Evolutionary conservation across 2,888 invertebrate species (phyloP), one percentile per base, ranked within the genome.

Genomic region (Drosophila pseudotalamancana): DNA sequence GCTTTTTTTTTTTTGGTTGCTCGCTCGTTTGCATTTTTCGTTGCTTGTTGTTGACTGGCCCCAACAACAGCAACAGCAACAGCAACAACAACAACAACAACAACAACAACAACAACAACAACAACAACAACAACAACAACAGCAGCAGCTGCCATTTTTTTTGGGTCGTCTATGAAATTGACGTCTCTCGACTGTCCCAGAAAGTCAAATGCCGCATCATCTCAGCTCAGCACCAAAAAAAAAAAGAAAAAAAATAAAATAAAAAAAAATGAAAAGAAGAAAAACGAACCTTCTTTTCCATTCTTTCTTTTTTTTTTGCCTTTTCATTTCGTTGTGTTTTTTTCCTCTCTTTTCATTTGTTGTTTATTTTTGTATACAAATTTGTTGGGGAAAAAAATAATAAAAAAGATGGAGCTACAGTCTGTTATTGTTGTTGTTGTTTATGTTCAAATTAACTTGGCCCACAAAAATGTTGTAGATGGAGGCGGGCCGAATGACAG

Each of bases 171-270:
- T 66, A 69, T 66, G 72, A 75, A 80, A 67, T 80, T 80, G 70
- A 68, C 73, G 76, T 78, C 78, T 67, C 76, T 65, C 59, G 66
- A 49, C 54, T 72, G 68, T 63, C 51, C 64, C 65, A 54, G 54
- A 59, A 75, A 72, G 66, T 78, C 84, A 81, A 84, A 81, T 76
- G 85, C 71, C 81, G 76, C 77, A 83, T 80, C 84, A 80, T 80
- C 77, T 66, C 65, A 70, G 81, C 71, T 50, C 56, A 55, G 53
- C 67, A 70, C 2, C 49, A 46, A 40, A 23, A 34, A 42, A 25
- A 18, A 25, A n/a, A 8, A 37, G 2, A 25, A 25, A 9, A 25
- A 25, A 9, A 1, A 25, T 6, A 25, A 25, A 9, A 25, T 25
- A 25, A 5, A 11, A 25, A 11, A 16, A 18, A 27, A 16, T 1